Percentiles rank a stretch among this genome's conserved stretches.
These are phyloP conservation scores for Sarcophaga caerulescens DNA, from an alignment of 2,888 invertebrate genomes.

Conservation along the genomic window DNA sequence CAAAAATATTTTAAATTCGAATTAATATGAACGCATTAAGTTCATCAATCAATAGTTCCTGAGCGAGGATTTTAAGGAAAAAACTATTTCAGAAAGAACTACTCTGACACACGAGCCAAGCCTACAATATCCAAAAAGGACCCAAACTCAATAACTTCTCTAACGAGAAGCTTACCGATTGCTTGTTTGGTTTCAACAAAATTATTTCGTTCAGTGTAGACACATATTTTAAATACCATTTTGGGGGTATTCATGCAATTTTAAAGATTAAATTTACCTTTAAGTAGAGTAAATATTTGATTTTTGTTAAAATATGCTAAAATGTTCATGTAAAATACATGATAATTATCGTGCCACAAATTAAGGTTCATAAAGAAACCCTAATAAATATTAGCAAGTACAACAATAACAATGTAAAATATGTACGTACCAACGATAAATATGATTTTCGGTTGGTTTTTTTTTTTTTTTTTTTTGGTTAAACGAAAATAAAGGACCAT, in stretches of 20 bases:
- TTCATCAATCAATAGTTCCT: no score
- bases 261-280: conserved; percentile 27
- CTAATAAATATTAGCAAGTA: conserved; percentile 15
- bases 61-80: no score
- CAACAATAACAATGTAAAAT: no score
- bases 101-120: no score
- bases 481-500: background rate
- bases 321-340: conserved; percentile 32
- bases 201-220: background rate
- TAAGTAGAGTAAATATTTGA: conserved; percentile 53
- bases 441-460: conserved; percentile 16
- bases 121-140: no score
- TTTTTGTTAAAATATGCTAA: conserved; percentile 68
- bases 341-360: conserved; percentile 38
- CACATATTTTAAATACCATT: no score
- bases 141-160: no score
- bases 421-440: conserved; percentile 4
- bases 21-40: no score
- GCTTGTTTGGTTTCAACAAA: background rate
- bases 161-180: background rate
- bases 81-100: no score
- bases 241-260: background rate
- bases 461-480: no score
- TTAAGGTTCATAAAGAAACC: conserved; percentile 19
- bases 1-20: no score